A percentile compares a stretch with the other conserved stretches of the same genome.
These are phyloP conservation scores for Eupeodes latifasciatus DNA, from an alignment of 2,888 invertebrate genomes.

Conservation along the genomic window DNA sequence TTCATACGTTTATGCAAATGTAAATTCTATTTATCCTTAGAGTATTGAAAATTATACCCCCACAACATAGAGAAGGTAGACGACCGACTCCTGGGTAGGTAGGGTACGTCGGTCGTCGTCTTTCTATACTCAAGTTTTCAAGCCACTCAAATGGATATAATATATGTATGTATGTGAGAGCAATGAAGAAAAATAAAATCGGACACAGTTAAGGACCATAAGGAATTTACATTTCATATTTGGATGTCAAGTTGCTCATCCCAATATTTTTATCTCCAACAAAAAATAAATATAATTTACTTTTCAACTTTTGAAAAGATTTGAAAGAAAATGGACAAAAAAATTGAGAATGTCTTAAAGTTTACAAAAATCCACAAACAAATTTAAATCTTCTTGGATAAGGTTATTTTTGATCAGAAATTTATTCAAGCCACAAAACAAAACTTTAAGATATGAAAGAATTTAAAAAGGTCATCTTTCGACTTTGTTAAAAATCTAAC, in stretches of 20 bases:
- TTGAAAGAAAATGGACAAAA: no score
- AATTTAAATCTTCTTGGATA: no score
- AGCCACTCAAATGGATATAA: slow-evolving; percentile 42
- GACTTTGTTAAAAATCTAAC: no score
- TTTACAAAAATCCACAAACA: no score
- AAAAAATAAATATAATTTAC: background rate
- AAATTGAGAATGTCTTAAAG: no score
- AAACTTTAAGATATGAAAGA: no score
- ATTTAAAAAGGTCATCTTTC: no score
- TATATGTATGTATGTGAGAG: background rate
- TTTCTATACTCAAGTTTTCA: background rate
- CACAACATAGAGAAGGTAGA: background rate
- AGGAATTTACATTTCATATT: slow-evolving; percentile 13
- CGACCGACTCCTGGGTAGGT: background rate
- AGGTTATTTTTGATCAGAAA: no score
- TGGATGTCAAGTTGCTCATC: slow-evolving; percentile 11
- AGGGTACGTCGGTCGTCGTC: background rate
- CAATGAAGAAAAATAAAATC: background rate
- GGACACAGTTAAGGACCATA: slow-evolving; percentile 10
- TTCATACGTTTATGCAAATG: slow-evolving; percentile 62
- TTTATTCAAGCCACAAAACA: no score
- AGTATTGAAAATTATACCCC: slow-evolving; percentile 37
- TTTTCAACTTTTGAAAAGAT: background rate
- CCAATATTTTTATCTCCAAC: background rate
- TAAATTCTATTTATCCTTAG: slow-evolving; percentile 65